A percentile compares a stretch with the other conserved stretches of the same genome.
These are phyloP conservation scores for Drosophila paulistorum DNA, from an alignment of 1,140 invertebrate species.

Conservation along the genomic window DNA sequence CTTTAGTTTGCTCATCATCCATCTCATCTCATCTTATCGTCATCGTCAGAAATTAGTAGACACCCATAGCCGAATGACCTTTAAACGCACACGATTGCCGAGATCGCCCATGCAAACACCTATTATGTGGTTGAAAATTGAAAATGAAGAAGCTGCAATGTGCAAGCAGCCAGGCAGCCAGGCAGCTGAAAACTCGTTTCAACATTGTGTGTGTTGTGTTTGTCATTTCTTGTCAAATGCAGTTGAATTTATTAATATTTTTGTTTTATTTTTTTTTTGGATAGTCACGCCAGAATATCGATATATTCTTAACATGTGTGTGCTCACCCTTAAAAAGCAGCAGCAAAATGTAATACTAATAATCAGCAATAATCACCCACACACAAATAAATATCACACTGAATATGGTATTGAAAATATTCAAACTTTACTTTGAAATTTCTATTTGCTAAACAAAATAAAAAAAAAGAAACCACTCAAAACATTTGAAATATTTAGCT, in stretches of 20 bases:
- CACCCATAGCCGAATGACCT: slow-evolving; percentile 70
- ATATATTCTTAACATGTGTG: not conserved
- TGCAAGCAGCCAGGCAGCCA: slow-evolving; percentile 4
- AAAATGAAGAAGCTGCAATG: slow-evolving; percentile 22
- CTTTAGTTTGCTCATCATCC: no score
- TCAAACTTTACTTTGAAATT: not conserved
- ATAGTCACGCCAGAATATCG: slow-evolving; percentile 30
- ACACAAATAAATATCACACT: not conserved
- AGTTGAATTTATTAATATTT: slow-evolving; percentile 55
- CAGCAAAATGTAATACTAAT: slow-evolving; percentile 36
- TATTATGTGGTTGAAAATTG: slow-evolving; percentile 5
- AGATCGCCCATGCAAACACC: slow-evolving; percentile 7
- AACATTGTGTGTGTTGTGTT: slow-evolving; percentile 34
- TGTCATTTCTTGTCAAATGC: slow-evolving; percentile 41
- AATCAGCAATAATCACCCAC: slow-evolving; percentile 36
- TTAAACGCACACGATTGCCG: slow-evolving; percentile 64
- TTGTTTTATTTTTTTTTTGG: not conserved
- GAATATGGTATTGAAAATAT: slow-evolving; percentile 9
- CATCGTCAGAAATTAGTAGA: slow-evolving; percentile 26
- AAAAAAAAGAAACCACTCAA: not conserved
- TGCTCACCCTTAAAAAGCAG: slow-evolving; percentile 2
- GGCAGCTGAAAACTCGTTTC: slow-evolving; percentile 42
- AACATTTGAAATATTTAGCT: not conserved
- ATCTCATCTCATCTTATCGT: not conserved
- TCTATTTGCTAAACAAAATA: not conserved